Conservation (phyloP, 2,113 vertebrate species). For the Gadus macrocephalus region DNA sequence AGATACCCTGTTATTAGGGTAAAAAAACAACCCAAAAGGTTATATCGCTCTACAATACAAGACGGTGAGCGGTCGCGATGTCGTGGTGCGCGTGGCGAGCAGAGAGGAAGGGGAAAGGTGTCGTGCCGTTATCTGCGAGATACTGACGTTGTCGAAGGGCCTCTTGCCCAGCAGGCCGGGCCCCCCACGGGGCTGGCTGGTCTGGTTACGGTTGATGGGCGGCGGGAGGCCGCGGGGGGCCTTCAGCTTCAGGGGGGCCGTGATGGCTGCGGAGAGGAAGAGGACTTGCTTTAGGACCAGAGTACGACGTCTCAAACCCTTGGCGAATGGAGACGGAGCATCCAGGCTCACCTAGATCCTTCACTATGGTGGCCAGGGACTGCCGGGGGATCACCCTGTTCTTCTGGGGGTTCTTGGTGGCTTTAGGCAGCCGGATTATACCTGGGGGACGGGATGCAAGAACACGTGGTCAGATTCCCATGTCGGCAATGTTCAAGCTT, state of each 20-base stretch:
- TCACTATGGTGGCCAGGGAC: conserved; percentile 82
- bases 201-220: conserved; percentile 89
- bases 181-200: conserved; percentile 79
- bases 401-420: conserved; percentile 81
- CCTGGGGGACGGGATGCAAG: conserved; percentile 59
- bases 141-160: conserved; percentile 81
- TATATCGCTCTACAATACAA: no score
- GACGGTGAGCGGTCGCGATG: neutral
- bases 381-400: conserved; percentile 78
- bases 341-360: conserved; percentile 80
- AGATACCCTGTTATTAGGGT: no score
- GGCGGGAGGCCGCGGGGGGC: conserved; percentile 85
- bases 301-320: neutral
- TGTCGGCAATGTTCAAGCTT: neutral
- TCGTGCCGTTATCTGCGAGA: neutral
- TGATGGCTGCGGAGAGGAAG: conserved; percentile 70
- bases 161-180: conserved; percentile 83
- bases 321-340: neutral
- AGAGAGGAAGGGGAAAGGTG: neutral
- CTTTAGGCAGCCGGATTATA: conserved; percentile 89
- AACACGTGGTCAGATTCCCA: no score
- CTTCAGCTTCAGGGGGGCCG: conserved; percentile 87
- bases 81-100: neutral
- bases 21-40: no score
- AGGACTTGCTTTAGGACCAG: neutral